Conservation (phyloP, 2,113 vertebrate species). For the Paramormyrops kingsleyae region DNA sequence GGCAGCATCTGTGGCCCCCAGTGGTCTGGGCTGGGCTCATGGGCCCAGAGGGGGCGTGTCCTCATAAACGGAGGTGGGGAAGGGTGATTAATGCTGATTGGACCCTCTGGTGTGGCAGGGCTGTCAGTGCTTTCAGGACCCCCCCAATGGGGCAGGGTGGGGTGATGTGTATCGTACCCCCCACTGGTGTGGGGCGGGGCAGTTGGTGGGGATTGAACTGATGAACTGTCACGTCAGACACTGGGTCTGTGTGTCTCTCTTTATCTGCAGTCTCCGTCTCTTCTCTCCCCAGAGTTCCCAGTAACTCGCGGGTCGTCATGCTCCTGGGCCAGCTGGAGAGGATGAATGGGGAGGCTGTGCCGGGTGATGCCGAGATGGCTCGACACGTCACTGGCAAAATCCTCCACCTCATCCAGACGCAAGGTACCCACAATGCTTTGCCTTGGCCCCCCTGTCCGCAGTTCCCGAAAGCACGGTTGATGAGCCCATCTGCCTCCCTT, state of each 20-base stretch:
- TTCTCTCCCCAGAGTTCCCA: constrained; percentile 58
- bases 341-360: constrained; percentile 66
- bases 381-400: constrained; percentile 87
- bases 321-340: constrained; percentile 86
- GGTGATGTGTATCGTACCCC: neutral
- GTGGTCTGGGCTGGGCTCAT: neutral
- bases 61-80: neutral
- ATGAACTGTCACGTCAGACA: neutral
- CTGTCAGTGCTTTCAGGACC: neutral
- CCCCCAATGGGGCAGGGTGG: too few relatives aligned
- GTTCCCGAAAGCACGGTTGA: neutral
- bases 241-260: neutral
- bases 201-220: too few relatives aligned
- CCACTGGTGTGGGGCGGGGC: neutral
- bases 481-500: neutral
- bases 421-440: constrained; percentile 62
- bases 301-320: constrained; percentile 74
- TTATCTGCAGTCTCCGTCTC: constrained; percentile 18
- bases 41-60: neutral
- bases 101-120: neutral
- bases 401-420: constrained; percentile 90
- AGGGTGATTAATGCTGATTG: neutral
- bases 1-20: neutral
- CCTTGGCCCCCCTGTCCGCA: neutral
- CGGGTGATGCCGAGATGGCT: constrained; percentile 64